A percentile compares a stretch with the other conserved stretches of the same genome.
Evolutionary conservation across 2,888 invertebrate genomes (phyloP).

Genomic region (Apoda limacodes): DNA sequence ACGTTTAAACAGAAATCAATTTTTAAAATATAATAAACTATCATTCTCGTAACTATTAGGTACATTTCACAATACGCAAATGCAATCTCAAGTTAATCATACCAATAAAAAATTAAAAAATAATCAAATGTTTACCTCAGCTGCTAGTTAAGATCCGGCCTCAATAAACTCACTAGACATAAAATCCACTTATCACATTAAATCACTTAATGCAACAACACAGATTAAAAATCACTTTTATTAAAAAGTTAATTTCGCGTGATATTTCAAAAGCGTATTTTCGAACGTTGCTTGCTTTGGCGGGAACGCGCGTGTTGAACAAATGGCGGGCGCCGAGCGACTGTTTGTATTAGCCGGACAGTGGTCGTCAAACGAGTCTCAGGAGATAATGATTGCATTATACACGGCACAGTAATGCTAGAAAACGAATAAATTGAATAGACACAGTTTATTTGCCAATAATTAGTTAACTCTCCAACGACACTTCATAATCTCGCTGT

Average conservation of each 20-base stretch:
- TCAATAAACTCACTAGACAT: slow-evolving; percentile 8
- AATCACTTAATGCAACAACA: slow-evolving; percentile 20
- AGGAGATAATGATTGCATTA: slow-evolving; percentile 34
- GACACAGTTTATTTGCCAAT: slow-evolving; percentile 47
- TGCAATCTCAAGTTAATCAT: too few species aligned
- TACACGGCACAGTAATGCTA: slow-evolving; percentile 40
- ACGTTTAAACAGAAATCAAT: too few species aligned
- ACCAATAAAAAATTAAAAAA: slow-evolving; percentile 12
- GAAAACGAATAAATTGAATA: slow-evolving; percentile 58
- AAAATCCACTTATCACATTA: too few species aligned
- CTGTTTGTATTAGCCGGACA: slow-evolving; percentile 25
- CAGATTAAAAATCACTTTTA: slow-evolving; percentile 21
- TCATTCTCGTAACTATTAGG: slow-evolving; percentile 10
- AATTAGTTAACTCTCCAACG: slow-evolving; percentile 18
- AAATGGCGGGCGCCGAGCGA: slow-evolving; percentile 35
- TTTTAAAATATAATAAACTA: too few species aligned
- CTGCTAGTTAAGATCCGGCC: slow-evolving; percentile 23
- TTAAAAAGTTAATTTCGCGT: slow-evolving; percentile 2
- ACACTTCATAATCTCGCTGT: background rate
- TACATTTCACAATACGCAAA: too few species aligned
- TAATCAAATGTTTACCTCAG: slow-evolving; percentile 25
- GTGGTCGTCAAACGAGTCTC: slow-evolving; percentile 18
- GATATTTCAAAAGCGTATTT: background rate
- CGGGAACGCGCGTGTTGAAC: slow-evolving; percentile 30
- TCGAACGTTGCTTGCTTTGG: slow-evolving; percentile 17